These are phyloP conservation scores for Pharmacophagus antenor DNA, from an alignment of 2,888 invertebrate genomes.

Conservation along the genomic window DNA sequence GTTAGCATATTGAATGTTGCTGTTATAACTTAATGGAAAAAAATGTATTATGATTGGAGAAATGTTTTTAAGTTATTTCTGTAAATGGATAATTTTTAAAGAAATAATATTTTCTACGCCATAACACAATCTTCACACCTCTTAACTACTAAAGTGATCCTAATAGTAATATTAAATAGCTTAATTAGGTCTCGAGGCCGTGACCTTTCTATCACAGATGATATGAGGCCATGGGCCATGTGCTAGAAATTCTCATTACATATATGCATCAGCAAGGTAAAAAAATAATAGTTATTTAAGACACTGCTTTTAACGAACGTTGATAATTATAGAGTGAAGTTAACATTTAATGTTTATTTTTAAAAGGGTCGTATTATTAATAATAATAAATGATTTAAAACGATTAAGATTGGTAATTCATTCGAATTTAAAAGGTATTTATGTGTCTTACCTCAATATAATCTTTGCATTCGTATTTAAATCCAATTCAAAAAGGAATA, in stretches of 20 bases:
- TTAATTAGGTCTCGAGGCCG: conserved; percentile 29
- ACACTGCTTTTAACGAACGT: not conserved
- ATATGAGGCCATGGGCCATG: conserved; percentile 31
- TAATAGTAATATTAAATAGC: conserved; percentile 31
- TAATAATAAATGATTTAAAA: no score
- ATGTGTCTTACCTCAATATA: no score
- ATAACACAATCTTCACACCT: not conserved
- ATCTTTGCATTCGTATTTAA: no score
- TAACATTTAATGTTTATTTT: not conserved
- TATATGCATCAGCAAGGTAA: conserved; percentile 12
- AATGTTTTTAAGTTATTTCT: no score
- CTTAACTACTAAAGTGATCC: conserved; percentile 2
- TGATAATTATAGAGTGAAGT: not conserved
- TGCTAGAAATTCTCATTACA: conserved; percentile 31
- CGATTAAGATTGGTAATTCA: no score
- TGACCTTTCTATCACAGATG: conserved; percentile 34
- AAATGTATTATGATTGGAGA: not conserved
- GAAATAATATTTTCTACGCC: not conserved
- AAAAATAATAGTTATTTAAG: not conserved
- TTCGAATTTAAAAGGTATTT: no score
- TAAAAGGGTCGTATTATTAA: no score
- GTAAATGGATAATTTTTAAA: no score
- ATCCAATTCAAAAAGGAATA: no score
- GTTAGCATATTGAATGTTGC: not conserved
- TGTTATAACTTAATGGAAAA: not conserved